Percentiles rank a stretch among this genome's conserved stretches.
These are phyloP conservation scores for Rhizomys pruinosus DNA, from an alignment of 2,113 vertebrate genomes.

Conservation along the genomic window DNA sequence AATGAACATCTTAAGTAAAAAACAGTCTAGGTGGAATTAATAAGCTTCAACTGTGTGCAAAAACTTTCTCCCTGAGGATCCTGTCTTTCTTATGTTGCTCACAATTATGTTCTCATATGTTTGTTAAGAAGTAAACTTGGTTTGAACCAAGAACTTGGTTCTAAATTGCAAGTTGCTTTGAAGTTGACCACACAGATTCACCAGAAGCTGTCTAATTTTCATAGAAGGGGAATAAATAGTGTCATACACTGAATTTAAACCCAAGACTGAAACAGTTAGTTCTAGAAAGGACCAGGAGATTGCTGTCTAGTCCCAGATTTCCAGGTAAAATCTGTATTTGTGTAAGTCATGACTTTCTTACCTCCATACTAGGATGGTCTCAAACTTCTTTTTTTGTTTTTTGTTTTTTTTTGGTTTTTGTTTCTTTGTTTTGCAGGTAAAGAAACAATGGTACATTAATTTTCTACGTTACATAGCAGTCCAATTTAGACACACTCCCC, in stretches of 20 bases:
- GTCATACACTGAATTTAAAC: background rate
- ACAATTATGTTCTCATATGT: background rate
- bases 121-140: background rate
- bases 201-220: background rate
- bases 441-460: too few species aligned
- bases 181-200: background rate
- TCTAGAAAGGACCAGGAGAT: background rate
- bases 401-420: too few species aligned
- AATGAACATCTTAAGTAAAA: background rate
- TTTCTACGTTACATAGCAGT: too few species aligned
- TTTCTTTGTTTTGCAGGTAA: too few species aligned
- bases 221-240: background rate
- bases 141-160: too few species aligned
- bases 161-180: constrained; percentile 31
- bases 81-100: background rate
- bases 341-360: background rate
- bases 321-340: background rate
- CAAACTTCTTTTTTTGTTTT: background rate
- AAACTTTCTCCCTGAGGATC: background rate
- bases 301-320: background rate
- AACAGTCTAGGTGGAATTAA: background rate
- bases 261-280: background rate
- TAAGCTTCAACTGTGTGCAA: background rate
- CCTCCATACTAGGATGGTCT: background rate
- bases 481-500: too few species aligned